Base-by-base conservation (phyloP, 2,888 invertebrate genomes). In the Ectropis crepuscularia region DNA sequence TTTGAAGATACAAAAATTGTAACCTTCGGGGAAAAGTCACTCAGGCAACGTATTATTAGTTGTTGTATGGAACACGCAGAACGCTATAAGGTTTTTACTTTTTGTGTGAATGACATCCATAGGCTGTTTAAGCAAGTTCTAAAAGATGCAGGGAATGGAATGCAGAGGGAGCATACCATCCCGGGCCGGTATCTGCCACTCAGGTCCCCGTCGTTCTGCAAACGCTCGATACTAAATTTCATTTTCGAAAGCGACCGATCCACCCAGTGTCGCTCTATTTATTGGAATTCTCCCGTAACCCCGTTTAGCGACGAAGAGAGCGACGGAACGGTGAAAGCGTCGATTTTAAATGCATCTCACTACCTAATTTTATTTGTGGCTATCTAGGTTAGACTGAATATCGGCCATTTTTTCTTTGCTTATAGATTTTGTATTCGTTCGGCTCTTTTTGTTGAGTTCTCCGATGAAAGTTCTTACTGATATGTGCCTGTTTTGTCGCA, bases 191-290 rank as follows among this genome's bases (percentile, higher is more conserved):
- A 65, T 69, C 61, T 68, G 69, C 69, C 69, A 69, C 68, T 71
- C 68, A 58, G 61, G n/a, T 48, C 53, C 63, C 51, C 47, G 60
- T 68, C 69, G 67, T 60, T 61, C 42, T 63, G 49, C 64, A 74
- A 72, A 75, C 74, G 76, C 75, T 78, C 76, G 71, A 78, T 77
- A 74, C 72, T 82, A 83, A 87, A 85, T 84, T 84, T 82, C 71
- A 86, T 86, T 87, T 83, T 72, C 72, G 72, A 73, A 76, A 76
- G 79, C 79, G 79, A 77, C 76, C 76, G 74, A 75, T 77, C 71
- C 78, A 78, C 73, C 65, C 75, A 78, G 79, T 80, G 73, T 76
- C 77, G 76, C 73, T 77, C 76, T 73, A 57, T 57, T 64, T 60
- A 57, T 36, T 72, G 73, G 73, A 79, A 77, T 75, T 79, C 73